Percentiles rank a stretch among this genome's conserved stretches.
Evolutionary conservation across 2,888 invertebrate genomes (phyloP).

Genomic region (Drosophila sordidula): DNA sequence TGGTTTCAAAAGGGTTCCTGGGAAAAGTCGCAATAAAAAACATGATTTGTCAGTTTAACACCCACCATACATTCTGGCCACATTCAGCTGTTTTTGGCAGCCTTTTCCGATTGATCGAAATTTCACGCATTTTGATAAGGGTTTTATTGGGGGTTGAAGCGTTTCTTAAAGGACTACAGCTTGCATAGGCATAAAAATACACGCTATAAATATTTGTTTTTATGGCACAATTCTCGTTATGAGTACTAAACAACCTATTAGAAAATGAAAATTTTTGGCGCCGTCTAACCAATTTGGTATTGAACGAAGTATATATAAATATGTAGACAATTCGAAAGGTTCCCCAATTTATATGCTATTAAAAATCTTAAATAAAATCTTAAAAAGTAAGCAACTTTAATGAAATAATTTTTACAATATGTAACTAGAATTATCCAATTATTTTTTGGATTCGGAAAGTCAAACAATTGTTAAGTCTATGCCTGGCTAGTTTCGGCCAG

Average conservation of each 20-base stretch:
- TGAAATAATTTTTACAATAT: too few species aligned
- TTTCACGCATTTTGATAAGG: conserved; percentile 4
- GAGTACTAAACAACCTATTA: not conserved
- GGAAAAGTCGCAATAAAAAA: conserved; percentile 77
- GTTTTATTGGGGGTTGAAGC: conserved; percentile 12
- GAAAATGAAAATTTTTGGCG: not conserved
- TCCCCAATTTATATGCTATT: too few species aligned
- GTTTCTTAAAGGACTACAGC: not conserved
- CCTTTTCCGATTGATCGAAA: conserved; percentile 36
- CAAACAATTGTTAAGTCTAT: not conserved
- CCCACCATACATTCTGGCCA: conserved; percentile 56
- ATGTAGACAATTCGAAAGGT: too few species aligned
- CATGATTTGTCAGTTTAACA: conserved; percentile 84
- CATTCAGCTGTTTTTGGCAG: conserved; percentile 25
- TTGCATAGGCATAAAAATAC: not conserved
- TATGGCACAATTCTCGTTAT: not conserved
- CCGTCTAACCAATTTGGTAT: not conserved
- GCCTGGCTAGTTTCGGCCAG: conserved; percentile 2
- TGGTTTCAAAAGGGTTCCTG: conserved; percentile 45
- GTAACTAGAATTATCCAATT: too few species aligned
- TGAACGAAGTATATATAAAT: too few species aligned
- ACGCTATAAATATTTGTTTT: not conserved
- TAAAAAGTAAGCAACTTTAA: too few species aligned
- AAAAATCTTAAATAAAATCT: too few species aligned
- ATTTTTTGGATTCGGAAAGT: not conserved